Evolutionary conservation across 2,888 invertebrate genomes (phyloP).

Genomic region (Amblyteles armatorius): DNA sequence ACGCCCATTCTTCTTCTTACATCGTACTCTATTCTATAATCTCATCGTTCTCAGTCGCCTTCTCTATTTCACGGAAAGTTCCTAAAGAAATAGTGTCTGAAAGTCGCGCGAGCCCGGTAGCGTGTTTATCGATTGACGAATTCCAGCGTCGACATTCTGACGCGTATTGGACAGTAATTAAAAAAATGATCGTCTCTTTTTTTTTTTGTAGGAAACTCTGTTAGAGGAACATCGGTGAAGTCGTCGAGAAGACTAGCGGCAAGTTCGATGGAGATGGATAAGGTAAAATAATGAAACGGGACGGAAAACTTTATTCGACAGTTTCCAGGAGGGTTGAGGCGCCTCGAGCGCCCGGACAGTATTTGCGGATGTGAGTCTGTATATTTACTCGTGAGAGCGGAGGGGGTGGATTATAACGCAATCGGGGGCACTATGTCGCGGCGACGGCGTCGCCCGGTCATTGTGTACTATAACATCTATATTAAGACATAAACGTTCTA

Average conservation of each 20-base stretch:
- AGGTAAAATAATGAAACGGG: background rate
- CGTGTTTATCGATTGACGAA: background rate
- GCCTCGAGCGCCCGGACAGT: conserved; percentile 10
- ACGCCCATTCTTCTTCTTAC: background rate
- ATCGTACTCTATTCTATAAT: background rate
- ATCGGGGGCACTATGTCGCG: conserved; percentile 83
- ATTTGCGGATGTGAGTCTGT: conserved; percentile 19
- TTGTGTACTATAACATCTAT: conserved; percentile 7
- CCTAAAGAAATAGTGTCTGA: background rate
- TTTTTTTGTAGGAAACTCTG: background rate
- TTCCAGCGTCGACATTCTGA: too few relatives aligned
- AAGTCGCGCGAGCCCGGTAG: background rate
- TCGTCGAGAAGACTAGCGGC: background rate
- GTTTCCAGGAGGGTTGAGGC: conserved; percentile 9
- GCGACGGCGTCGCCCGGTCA: conserved; percentile 72
- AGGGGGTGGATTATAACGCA: conserved; percentile 80
- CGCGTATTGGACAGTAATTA: background rate
- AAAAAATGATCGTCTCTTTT: background rate
- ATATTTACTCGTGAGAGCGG: conserved; percentile 73
- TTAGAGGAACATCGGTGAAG: background rate
- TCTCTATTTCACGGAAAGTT: background rate
- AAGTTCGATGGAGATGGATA: background rate
- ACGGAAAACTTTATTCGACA: conserved; percentile 1
- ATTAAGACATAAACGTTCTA: conserved; percentile 5
- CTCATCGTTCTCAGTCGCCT: background rate